Conservation (phyloP, 2,888 invertebrate genomes). For the Hydroisotoma schaefferi region DNA sequence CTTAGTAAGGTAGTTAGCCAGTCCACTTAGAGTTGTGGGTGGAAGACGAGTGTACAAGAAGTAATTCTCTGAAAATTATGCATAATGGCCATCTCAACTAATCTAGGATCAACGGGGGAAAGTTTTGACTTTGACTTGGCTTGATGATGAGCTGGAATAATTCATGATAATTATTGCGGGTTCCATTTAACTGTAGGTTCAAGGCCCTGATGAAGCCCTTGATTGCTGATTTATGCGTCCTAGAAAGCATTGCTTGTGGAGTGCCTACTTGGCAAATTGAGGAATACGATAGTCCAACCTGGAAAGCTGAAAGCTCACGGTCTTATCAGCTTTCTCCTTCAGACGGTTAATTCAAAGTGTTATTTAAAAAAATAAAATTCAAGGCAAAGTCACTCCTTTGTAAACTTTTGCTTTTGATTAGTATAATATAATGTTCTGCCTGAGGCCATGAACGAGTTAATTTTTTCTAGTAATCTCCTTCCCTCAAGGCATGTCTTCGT, state of each 20-base stretch:
- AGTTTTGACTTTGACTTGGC: background rate
- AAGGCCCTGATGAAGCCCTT: slow-evolving; percentile 1
- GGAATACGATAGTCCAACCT: slow-evolving; percentile 17
- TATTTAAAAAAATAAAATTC: too few species aligned
- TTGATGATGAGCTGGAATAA: slow-evolving; percentile 5
- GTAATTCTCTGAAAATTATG: slow-evolving; percentile 7
- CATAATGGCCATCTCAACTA: slow-evolving; percentile 11
- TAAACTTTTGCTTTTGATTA: too few species aligned
- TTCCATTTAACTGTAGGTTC: slow-evolving; percentile 6
- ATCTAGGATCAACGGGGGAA: slow-evolving; percentile 5
- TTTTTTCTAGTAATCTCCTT: background rate
- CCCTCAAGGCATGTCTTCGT: background rate
- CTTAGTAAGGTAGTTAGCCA: too few species aligned
- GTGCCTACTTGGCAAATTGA: slow-evolving; percentile 23
- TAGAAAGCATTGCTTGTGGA: slow-evolving; percentile 17
- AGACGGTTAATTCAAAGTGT: too few species aligned
- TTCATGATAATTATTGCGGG: slow-evolving; percentile 1
- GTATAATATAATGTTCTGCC: too few species aligned
- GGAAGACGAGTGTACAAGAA: background rate
- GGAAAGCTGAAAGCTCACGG: slow-evolving; percentile 5
- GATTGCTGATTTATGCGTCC: slow-evolving; percentile 12
- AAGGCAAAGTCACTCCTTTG: too few species aligned
- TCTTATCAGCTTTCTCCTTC: background rate
- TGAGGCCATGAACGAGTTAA: background rate
- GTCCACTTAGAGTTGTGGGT: too few species aligned